Percentiles rank a stretch among this genome's conserved stretches.
These are phyloP conservation scores for Toxotes lorentzi DNA, from an alignment of 2,797 vertebrate species.

Conservation along the genomic window DNA sequence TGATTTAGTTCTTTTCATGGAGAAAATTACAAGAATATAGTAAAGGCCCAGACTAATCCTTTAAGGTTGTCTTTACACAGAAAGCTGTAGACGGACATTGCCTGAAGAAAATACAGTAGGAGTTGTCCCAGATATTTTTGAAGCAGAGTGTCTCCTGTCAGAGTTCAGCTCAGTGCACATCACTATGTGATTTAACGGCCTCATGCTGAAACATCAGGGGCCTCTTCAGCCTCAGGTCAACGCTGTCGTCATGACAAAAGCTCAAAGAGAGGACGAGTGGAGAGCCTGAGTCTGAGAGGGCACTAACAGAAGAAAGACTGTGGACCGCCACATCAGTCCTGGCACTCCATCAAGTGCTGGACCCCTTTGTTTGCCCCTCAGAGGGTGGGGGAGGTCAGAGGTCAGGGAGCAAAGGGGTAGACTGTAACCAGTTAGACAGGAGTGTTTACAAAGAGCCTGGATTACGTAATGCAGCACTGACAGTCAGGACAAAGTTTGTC, in stretches of 20 bases:
- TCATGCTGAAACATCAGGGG: slow-evolving; percentile 11
- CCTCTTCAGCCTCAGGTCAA: slow-evolving; percentile 24
- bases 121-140: not conserved
- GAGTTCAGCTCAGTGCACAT: not conserved
- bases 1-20: no score
- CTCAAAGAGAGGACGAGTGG: slow-evolving; percentile 5
- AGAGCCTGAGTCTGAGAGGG: slow-evolving; percentile 18
- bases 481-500: slow-evolving; percentile 3
- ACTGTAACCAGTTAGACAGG: slow-evolving; percentile 47
- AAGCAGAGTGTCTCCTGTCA: not conserved
- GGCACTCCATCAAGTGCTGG: slow-evolving; percentile 33
- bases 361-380: slow-evolving; percentile 18
- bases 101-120: no score
- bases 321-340: slow-evolving; percentile 7
- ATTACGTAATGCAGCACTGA: slow-evolving; percentile 45
- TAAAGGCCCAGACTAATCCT: no score
- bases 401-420: slow-evolving; percentile 45
- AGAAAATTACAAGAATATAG: no score
- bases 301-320: slow-evolving; percentile 8
- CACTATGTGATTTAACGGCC: slow-evolving; percentile 10
- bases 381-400: slow-evolving; percentile 22
- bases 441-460: slow-evolving; percentile 60
- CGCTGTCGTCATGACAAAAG: slow-evolving; percentile 30
- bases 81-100: no score
- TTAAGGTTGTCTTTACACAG: no score